Percentiles rank a stretch among this genome's conserved stretches.
phyloP scores from a whole-genome alignment of 2,888 invertebrate genomes.

The Ypsolopha scabrella region DNA sequence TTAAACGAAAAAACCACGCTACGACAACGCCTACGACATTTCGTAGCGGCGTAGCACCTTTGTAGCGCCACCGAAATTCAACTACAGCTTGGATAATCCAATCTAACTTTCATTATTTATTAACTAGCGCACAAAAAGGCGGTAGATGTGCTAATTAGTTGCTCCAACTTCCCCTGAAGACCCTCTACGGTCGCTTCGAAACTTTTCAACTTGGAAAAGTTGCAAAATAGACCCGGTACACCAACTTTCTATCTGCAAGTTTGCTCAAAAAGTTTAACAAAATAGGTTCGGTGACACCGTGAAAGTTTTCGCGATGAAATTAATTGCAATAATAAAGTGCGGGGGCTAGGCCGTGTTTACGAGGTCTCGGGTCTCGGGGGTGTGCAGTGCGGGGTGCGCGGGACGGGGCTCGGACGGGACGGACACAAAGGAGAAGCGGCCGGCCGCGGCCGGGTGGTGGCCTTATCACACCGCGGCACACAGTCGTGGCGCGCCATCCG shows the following conservation, averaged over 20 bases:
- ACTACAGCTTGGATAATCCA: background rate
- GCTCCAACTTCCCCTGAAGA: background rate
- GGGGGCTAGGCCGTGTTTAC: slow-evolving; percentile 45
- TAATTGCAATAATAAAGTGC: slow-evolving; percentile 55
- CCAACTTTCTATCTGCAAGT: background rate
- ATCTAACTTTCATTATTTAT: slow-evolving; percentile 4
- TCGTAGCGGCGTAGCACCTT: background rate
- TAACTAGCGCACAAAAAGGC: background rate
- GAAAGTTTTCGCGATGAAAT: slow-evolving; percentile 23
- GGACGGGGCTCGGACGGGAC: slow-evolving; percentile 37
- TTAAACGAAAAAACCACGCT: background rate
- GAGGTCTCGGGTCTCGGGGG: slow-evolving; percentile 9
- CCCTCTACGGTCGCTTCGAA: background rate
- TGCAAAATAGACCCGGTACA: background rate
- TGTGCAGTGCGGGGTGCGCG: slow-evolving; percentile 27
- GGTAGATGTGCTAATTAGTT: slow-evolving; percentile 1
- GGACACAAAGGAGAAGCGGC: slow-evolving; percentile 69
- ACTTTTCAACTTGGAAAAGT: slow-evolving; percentile 5
- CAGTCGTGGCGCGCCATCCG: slow-evolving; percentile 56
- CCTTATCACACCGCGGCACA: slow-evolving; percentile 56
- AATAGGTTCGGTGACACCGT: background rate
- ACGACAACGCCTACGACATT: background rate
- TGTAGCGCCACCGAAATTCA: background rate
- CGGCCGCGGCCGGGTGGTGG: slow-evolving; percentile 45
- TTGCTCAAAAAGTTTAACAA: background rate